Evolutionary conservation across 2,113 vertebrate genomes (phyloP).

Genomic region (Macaca nemestrina): DNA sequence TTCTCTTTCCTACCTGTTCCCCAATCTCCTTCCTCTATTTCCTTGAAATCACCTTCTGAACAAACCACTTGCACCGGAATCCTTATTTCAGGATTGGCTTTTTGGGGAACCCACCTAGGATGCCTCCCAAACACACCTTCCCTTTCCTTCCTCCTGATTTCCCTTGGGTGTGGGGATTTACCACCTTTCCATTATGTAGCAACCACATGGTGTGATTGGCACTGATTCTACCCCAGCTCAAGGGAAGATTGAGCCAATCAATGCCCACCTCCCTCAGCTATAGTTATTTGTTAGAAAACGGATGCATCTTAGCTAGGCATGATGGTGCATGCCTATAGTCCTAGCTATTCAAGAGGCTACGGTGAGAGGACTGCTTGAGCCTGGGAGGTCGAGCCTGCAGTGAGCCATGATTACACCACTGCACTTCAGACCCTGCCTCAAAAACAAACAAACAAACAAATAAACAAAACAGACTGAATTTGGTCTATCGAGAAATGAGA

Average conservation of each 20-base stretch:
- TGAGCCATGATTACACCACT: too few species aligned
- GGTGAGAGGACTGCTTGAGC: too few species aligned
- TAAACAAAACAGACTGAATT: not conserved
- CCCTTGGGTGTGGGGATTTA: not conserved
- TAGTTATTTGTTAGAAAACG: not conserved
- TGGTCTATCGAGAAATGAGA: not conserved
- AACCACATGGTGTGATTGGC: not conserved
- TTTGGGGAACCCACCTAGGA: not conserved
- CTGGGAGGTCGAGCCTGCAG: too few species aligned
- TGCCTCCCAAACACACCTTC: not conserved
- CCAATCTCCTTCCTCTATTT: not conserved
- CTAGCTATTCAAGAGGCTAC: too few species aligned
- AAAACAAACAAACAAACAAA: too few species aligned
- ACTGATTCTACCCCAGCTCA: not conserved
- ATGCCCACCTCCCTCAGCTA: not conserved
- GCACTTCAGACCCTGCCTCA: too few species aligned
- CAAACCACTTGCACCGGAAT: not conserved
- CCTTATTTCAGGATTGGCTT: not conserved
- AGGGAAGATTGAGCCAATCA: not conserved
- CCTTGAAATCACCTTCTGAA: not conserved
- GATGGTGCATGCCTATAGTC: too few species aligned
- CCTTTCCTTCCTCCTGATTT: not conserved
- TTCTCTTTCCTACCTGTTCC: not conserved
- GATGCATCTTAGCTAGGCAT: too few species aligned
- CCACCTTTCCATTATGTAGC: not conserved